A percentile compares a stretch with the other conserved stretches of the same genome.
Evolutionary conservation across 92 coral and sea anemone genomes (phyloP).

Genomic region (Zoanthus gigantus): DNA sequence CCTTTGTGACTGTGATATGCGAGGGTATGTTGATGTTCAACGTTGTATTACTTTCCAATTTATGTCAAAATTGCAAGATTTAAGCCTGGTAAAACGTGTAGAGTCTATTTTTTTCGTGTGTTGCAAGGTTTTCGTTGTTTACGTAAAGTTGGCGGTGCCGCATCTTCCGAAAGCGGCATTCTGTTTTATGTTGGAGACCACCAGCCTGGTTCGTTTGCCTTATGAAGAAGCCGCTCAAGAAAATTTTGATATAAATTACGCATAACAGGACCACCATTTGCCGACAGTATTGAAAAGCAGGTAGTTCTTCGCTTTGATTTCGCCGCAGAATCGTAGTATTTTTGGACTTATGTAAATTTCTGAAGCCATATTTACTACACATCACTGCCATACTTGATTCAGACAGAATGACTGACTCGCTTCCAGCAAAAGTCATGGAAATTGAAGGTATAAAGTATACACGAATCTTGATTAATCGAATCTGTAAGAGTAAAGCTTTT

Average conservation of each 20-base stretch:
- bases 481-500: background rate
- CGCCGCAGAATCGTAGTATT: slow-evolving; percentile 7
- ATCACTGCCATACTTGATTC: slow-evolving; percentile 20
- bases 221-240: slow-evolving; percentile 46
- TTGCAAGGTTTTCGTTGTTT: slow-evolving; percentile 23
- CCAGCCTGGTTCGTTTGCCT: slow-evolving; percentile 18
- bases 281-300: slow-evolving; percentile 46
- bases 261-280: slow-evolving; percentile 28
- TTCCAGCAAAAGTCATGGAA: slow-evolving; percentile 25
- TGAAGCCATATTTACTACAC: slow-evolving; percentile 19
- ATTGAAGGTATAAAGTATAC: slow-evolving; percentile 24
- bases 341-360: slow-evolving; percentile 25
- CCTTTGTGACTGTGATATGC: slow-evolving; percentile 8
- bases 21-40: slow-evolving; percentile 23
- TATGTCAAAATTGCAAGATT: background rate
- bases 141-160: slow-evolving; percentile 25
- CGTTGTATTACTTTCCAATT: background rate
- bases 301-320: slow-evolving; percentile 37
- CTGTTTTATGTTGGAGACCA: slow-evolving; percentile 30
- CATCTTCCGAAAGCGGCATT: slow-evolving; percentile 36
- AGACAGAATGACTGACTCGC: slow-evolving; percentile 21
- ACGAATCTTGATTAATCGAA: background rate
- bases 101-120: slow-evolving; percentile 12
- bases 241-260: slow-evolving; percentile 30
- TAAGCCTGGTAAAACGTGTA: slow-evolving; percentile 5